These are phyloP conservation scores for Drosophila affinis DNA, from an alignment of 2,888 invertebrate genomes.

Conservation along the genomic window DNA sequence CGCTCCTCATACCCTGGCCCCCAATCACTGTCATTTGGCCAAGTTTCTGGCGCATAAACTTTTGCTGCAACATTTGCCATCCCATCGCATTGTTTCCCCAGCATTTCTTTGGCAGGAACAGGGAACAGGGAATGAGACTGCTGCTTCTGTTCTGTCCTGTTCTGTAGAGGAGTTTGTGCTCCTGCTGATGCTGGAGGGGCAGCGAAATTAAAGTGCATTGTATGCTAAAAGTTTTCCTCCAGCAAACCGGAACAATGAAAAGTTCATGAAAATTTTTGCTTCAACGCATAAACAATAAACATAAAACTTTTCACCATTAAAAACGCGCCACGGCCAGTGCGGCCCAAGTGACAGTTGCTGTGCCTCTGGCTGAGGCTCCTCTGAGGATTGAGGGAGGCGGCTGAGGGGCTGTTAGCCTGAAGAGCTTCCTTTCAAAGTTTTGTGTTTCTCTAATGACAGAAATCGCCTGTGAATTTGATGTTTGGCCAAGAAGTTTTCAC, in stretches of 20 bases:
- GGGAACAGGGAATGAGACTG: background rate
- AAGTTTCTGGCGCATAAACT: conserved; percentile 75
- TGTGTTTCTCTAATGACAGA: conserved; percentile 71
- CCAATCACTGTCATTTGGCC: conserved; percentile 68
- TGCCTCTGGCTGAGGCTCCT: conserved; percentile 18
- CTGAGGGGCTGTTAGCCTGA: conserved; percentile 31
- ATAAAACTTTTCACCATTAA: conserved; percentile 77
- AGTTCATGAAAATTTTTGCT: conserved; percentile 79
- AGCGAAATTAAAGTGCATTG: conserved; percentile 77
- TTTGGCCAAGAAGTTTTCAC: conserved; percentile 54
- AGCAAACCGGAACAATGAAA: conserved; percentile 79
- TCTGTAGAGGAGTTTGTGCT: background rate
- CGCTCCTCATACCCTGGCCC: conserved; percentile 26
- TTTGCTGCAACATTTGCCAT: conserved; percentile 78
- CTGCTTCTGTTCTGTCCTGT: too few relatives aligned
- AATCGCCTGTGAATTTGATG: conserved; percentile 76
- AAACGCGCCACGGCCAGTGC: conserved; percentile 58
- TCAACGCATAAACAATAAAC: conserved; percentile 80
- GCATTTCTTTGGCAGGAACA: conserved; percentile 36
- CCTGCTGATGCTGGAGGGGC: conserved; percentile 14
- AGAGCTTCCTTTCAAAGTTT: conserved; percentile 57
- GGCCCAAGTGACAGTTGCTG: conserved; percentile 67
- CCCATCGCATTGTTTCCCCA: conserved; percentile 64
- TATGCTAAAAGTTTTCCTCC: conserved; percentile 70
- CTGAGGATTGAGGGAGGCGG: background rate